Evolutionary conservation across 2,888 invertebrate genomes (phyloP).

Genomic region (Phortica okadai): DNA sequence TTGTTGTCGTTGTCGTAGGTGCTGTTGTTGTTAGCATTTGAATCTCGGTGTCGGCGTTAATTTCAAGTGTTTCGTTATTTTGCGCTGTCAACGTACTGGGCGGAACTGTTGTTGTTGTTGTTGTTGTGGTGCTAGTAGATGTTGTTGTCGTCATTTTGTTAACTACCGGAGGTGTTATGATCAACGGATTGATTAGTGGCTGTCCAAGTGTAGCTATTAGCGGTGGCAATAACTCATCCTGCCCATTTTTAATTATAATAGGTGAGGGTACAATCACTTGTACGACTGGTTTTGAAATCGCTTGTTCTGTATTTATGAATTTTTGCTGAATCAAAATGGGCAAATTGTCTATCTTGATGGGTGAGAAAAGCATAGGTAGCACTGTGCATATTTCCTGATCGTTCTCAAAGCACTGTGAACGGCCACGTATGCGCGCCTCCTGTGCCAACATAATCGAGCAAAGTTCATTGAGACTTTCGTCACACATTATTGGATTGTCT

Average conservation of each 20-base stretch:
- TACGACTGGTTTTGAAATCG: conserved; percentile 64
- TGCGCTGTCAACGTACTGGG: conserved; percentile 14
- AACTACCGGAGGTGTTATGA: conserved; percentile 53
- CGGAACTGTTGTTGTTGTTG: conserved; percentile 44
- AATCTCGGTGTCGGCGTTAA: background rate
- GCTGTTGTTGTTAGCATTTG: conserved; percentile 38
- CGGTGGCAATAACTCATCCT: conserved; percentile 68
- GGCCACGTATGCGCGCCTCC: conserved; percentile 85
- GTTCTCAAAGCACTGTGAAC: conserved; percentile 79
- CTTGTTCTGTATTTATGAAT: conserved; percentile 57
- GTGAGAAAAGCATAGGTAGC: conserved; percentile 68
- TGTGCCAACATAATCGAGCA: conserved; percentile 83
- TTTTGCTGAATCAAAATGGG: conserved; percentile 65
- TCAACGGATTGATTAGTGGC: conserved; percentile 61
- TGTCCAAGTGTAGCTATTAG: conserved; percentile 67
- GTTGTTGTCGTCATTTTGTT: conserved; percentile 46
- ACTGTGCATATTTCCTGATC: conserved; percentile 75
- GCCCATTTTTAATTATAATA: conserved; percentile 60
- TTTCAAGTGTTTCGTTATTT: background rate
- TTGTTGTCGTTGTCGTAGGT: conserved; percentile 56
- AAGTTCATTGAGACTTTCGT: conserved; percentile 83
- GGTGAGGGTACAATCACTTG: conserved; percentile 72
- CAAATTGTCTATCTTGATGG: conserved; percentile 56
- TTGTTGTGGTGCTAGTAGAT: conserved; percentile 48
- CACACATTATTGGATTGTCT: conserved; percentile 90